Conservation (phyloP, 2,888 invertebrate species). For the Cotesia congregata region DNA sequence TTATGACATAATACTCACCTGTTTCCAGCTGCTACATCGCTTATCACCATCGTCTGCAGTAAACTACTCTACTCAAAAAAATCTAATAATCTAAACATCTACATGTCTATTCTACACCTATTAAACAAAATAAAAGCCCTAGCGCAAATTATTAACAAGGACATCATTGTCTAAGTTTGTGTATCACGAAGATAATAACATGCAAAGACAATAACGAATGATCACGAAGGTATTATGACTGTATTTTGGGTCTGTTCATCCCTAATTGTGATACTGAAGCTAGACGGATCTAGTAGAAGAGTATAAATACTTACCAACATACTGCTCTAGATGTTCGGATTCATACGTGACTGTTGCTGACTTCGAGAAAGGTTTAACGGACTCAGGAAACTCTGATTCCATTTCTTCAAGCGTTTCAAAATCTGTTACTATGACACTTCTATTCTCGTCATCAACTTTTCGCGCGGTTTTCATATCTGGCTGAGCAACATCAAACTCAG, state of each 20-base stretch:
- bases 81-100: neutral
- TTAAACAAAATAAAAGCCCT: neutral
- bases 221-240: neutral
- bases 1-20: neutral
- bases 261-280: conserved; percentile 16
- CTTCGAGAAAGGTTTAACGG: conserved; percentile 69
- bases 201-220: conserved; percentile 16
- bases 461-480: conserved; percentile 61
- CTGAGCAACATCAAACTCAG: conserved; percentile 57
- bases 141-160: neutral
- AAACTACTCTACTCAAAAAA: neutral
- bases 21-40: neutral
- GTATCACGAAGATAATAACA: neutral
- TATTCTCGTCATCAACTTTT: conserved; percentile 63
- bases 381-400: conserved; percentile 69
- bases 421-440: conserved; percentile 72
- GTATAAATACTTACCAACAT: conserved; percentile 61
- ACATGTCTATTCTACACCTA: neutral
- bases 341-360: conserved; percentile 67
- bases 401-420: conserved; percentile 71
- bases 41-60: neutral
- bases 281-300: conserved; percentile 23
- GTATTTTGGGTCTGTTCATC: conserved; percentile 16
- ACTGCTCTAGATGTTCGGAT: conserved; percentile 59
- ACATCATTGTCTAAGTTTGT: neutral